Percentiles rank a stretch among this genome's conserved stretches.
Evolutionary conservation across 64 coral and sea anemone species (phyloP).

Genomic region (Platygyra sinensis): DNA sequence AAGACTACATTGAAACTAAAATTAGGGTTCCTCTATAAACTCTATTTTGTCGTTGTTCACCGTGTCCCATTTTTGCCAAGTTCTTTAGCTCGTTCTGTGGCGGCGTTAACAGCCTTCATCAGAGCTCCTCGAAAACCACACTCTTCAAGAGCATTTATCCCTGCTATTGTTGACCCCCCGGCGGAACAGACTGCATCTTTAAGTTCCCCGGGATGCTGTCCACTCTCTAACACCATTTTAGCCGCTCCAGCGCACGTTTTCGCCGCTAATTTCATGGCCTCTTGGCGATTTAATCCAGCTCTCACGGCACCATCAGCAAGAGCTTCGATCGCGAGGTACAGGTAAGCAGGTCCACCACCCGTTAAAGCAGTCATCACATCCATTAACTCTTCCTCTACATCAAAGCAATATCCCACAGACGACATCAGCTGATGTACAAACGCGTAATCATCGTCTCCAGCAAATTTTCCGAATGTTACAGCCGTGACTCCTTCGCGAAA

Average conservation of each 20-base stretch:
- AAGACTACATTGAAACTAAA: neutral
- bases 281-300: constrained; percentile 86
- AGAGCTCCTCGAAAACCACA: constrained; percentile 90
- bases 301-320: constrained; percentile 89
- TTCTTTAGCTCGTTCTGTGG: constrained; percentile 75
- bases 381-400: constrained; percentile 89
- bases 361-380: constrained; percentile 98
- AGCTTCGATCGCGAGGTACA: constrained; percentile 96
- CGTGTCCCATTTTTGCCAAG: constrained; percentile 48
- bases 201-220: constrained; percentile 94
- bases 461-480: constrained; percentile 91
- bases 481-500: constrained; percentile 96
- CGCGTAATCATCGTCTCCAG: constrained; percentile 82
- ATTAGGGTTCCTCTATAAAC: neutral
- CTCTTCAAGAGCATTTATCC: constrained; percentile 90
- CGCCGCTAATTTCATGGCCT: constrained; percentile 97
- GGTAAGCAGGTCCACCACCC: constrained; percentile 92
- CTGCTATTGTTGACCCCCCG: constrained; percentile 92
- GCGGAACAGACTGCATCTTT: constrained; percentile 98
- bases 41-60: neutral
- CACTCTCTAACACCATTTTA: constrained; percentile 96
- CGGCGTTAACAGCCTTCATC: constrained; percentile 88
- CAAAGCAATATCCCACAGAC: constrained; percentile 93
- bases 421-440: constrained; percentile 85
- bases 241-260: constrained; percentile 91